These are phyloP conservation scores for Aspiorhynchus laticeps DNA, from an alignment of 2,113 vertebrate genomes.

Conservation along the genomic window DNA sequence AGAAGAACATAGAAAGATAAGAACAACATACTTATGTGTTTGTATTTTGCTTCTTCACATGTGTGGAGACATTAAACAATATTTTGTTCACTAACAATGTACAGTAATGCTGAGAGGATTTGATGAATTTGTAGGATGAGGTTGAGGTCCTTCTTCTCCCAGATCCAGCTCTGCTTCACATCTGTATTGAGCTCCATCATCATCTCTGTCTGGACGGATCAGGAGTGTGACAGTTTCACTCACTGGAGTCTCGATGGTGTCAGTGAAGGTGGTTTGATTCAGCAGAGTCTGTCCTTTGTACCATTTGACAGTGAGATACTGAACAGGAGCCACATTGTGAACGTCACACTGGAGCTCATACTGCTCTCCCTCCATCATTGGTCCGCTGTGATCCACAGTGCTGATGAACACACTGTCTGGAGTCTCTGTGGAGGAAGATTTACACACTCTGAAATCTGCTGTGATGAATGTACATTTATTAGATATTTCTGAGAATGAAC, in stretches of 20 bases:
- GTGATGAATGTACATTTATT: not conserved
- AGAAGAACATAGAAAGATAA: not conserved
- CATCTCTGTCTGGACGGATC: not conserved
- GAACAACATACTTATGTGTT: not conserved
- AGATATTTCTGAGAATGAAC: not conserved
- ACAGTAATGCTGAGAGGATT: slow-evolving; percentile 44
- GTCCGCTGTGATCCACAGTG: not conserved
- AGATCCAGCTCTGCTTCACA: slow-evolving; percentile 21
- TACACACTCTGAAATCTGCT: not conserved
- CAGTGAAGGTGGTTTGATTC: not conserved
- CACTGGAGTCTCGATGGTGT: not conserved
- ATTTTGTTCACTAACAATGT: slow-evolving; percentile 59
- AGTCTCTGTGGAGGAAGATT: slow-evolving; percentile 55
- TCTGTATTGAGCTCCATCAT: slow-evolving; percentile 50
- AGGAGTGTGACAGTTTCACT: not conserved
- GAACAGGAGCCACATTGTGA: slow-evolving; percentile 50
- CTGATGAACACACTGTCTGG: slow-evolving; percentile 48
- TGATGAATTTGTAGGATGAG: slow-evolving; percentile 22
- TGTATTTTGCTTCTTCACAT: not conserved
- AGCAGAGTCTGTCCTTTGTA: not conserved
- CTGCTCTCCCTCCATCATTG: not conserved
- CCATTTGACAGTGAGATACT: not conserved
- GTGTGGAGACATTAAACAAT: not conserved
- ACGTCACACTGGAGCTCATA: slow-evolving; percentile 71
- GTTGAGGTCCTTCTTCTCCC: slow-evolving; percentile 6